These are phyloP conservation scores for Scophthalmus maximus DNA, from an alignment of 2,113 vertebrate genomes.

Conservation along the genomic window DNA sequence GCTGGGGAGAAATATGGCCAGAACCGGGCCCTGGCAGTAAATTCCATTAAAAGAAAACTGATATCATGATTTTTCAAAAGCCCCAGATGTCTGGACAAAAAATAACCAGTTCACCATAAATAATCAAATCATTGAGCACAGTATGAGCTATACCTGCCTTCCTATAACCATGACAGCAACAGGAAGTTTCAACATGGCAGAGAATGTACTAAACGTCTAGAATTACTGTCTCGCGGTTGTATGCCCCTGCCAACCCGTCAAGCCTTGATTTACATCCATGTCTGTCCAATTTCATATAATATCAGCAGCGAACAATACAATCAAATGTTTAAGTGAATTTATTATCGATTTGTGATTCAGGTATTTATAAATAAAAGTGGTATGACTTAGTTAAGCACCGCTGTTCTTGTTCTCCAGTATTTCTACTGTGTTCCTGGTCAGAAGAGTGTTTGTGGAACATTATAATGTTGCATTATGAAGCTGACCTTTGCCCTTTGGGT, in stretches of 20 bases:
- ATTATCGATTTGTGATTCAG: neutral
- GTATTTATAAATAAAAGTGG: neutral
- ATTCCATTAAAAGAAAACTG: too few relatives aligned
- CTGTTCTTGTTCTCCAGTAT: neutral
- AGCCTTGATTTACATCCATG: neutral
- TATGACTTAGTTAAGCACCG: neutral
- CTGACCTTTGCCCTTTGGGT: too few relatives aligned
- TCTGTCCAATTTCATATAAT: neutral
- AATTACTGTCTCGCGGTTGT: too few relatives aligned
- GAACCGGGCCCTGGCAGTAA: neutral
- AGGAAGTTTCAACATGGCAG: constrained; percentile 1
- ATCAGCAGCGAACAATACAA: neutral
- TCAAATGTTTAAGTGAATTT: neutral
- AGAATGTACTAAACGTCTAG: neutral
- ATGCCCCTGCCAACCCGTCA: neutral
- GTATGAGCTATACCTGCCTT: neutral
- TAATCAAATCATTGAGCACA: neutral
- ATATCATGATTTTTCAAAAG: neutral
- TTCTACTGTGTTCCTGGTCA: neutral
- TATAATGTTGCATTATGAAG: too few relatives aligned
- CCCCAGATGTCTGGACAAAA: neutral
- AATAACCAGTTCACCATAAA: neutral
- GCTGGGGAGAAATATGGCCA: neutral
- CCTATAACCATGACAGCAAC: neutral
- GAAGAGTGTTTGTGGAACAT: too few relatives aligned